These are phyloP conservation scores for Marasmarcha lunaedactyla DNA, from an alignment of 2,888 invertebrate species.

Conservation along the genomic window DNA sequence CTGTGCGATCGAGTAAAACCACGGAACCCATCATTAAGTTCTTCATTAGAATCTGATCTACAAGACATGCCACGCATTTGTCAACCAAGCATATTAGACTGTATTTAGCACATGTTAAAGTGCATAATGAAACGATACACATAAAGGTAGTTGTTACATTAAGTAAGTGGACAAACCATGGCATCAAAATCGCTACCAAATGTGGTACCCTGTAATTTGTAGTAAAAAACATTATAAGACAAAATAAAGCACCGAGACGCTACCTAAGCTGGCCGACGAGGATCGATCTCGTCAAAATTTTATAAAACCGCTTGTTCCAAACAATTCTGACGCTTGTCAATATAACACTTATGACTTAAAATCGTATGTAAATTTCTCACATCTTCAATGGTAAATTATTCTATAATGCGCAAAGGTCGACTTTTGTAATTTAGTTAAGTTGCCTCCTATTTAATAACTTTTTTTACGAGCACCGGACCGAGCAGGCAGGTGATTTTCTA, in stretches of 20 bases:
- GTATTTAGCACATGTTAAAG: constrained; percentile 43
- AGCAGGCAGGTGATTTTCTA: constrained; percentile 53
- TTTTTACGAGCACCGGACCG: constrained; percentile 33
- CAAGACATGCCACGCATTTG: too few species aligned
- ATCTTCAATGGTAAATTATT: constrained; percentile 54
- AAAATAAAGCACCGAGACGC: constrained; percentile 62
- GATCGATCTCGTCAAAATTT: constrained; percentile 56
- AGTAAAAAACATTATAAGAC: constrained; percentile 69
- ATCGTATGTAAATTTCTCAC: constrained; percentile 27
- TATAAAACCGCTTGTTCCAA: constrained; percentile 48
- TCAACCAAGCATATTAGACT: constrained; percentile 27
- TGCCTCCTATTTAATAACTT: constrained; percentile 68
- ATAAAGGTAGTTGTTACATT: constrained; percentile 35
- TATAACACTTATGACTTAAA: constrained; percentile 42
- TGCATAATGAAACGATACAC: constrained; percentile 30
- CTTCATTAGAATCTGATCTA: constrained; percentile 22
- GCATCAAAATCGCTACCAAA: constrained; percentile 66
- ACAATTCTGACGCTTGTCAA: constrained; percentile 63
- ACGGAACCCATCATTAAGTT: constrained; percentile 46
- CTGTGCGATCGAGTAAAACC: constrained; percentile 36
- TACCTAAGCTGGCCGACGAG: constrained; percentile 62
- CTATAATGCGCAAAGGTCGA: constrained; percentile 61
- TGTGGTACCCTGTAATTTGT: constrained; percentile 68
- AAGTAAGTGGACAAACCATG: constrained; percentile 28
- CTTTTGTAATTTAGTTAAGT: constrained; percentile 67